Base-by-base conservation (phyloP, 2,888 invertebrate species). In the Elysia crispata region DNA sequence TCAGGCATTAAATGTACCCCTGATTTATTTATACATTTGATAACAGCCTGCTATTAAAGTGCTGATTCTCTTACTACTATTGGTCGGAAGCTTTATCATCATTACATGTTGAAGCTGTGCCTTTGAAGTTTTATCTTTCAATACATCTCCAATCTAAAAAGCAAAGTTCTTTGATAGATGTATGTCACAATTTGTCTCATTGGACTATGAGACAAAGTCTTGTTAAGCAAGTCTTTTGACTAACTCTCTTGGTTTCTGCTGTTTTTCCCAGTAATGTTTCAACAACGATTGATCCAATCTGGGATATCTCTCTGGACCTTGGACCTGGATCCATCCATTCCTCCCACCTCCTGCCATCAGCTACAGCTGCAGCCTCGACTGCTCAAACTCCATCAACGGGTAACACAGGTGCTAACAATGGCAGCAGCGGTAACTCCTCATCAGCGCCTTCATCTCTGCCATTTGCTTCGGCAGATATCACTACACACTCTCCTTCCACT, bases 261-360 rank as follows among this genome's bases (percentile, higher is more conserved):
- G 77, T 80, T 79, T 74, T 54, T 90, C 90, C 77, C 90, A 95
- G 96, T 79, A 96, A 97, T 76, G 97, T 98, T 0, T 98, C 98
- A 18, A 98, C 98, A 54, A 99, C 97, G 66, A 97, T 98, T 85
- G 99, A 99, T 92, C 98, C 98, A 0, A 98, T 98, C 92, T 98
- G 97, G 97, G 98, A 99, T 92, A 97, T 99, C 87, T 98, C 98
- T 25, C 93, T 99, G 85, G 98, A 99, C 92, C 94, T 99, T 81
- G 97, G 95, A 31, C 94, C 92, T 74, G 90, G 89, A 23, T 86
- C 85, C 85, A 75, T 83, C 82, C 70, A 79, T 77, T 70, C 74
- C 78, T 62, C 54, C 57, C 80, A 70, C 28, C 30, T 64, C 72
- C 70, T 78, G 49, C 76, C 81, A 25, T 66, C 80, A 11, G 62